phyloP scores from a whole-genome alignment of 2,888 invertebrate genomes.

The Caenorhabditis parvicauda region DNA sequence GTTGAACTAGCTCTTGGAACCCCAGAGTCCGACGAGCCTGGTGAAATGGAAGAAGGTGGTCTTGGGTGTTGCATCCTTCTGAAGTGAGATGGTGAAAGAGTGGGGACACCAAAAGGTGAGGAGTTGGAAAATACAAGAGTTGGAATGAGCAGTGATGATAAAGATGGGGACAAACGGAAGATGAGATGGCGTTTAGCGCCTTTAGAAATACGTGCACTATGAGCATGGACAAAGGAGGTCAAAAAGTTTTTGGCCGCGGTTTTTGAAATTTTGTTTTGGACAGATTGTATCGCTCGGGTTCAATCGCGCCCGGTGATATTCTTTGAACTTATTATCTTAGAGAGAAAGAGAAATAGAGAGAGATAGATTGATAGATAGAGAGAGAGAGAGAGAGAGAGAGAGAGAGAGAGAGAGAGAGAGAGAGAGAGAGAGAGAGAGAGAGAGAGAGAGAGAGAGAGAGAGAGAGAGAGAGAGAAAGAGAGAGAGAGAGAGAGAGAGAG shows the following conservation, averaged over 20 bases:
- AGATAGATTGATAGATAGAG: neutral
- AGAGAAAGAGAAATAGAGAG: constrained; percentile 4
- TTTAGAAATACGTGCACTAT: constrained; percentile 1
- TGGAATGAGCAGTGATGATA: too few relatives aligned
- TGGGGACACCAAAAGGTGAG: too few relatives aligned
- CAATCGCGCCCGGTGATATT: too few relatives aligned
- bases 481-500: constrained; percentile 2
- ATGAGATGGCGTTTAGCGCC: too few relatives aligned
- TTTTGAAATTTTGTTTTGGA: too few relatives aligned
- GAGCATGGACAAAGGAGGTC: neutral
- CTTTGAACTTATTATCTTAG: too few relatives aligned
- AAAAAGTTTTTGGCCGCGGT: too few relatives aligned
- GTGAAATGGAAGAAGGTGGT: constrained; percentile 35
- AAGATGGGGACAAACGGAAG: too few relatives aligned
- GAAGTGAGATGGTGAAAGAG: too few relatives aligned
- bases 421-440: constrained; percentile 5
- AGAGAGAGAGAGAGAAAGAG: constrained; percentile 7
- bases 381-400: constrained; percentile 3
- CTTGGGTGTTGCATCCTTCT: constrained; percentile 23
- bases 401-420: constrained; percentile 12
- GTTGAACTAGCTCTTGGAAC: constrained; percentile 38
- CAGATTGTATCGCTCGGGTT: too few relatives aligned
- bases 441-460: constrained; percentile 3
- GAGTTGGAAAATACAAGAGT: too few relatives aligned
- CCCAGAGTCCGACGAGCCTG: constrained; percentile 34